These are phyloP conservation scores for Spilosoma lubricipeda DNA, from an alignment of 2,888 invertebrate species.

Conservation along the genomic window DNA sequence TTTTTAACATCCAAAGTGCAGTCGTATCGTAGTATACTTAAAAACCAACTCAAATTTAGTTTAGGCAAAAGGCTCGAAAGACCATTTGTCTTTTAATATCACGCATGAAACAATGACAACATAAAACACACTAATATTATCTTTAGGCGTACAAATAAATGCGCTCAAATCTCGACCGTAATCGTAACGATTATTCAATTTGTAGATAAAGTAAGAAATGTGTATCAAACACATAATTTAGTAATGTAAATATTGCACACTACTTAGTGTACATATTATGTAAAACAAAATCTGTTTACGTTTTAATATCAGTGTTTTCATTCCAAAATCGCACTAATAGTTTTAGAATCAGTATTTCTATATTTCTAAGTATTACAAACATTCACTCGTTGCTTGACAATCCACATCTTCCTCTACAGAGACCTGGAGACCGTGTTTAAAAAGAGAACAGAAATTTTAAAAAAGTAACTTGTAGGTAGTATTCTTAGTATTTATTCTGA, in stretches of 20 bases:
- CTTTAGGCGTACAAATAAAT: not conserved
- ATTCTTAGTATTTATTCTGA: too few species aligned
- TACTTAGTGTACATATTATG: not conserved
- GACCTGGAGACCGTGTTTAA: too few species aligned
- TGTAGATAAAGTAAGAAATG: not conserved
- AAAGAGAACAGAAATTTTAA: too few species aligned
- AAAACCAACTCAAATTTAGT: too few species aligned
- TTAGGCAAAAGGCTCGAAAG: too few species aligned
- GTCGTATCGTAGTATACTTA: too few species aligned
- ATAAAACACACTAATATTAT: not conserved
- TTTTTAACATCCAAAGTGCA: too few species aligned
- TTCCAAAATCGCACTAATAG: not conserved
- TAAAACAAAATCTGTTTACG: not conserved
- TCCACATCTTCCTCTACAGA: too few species aligned
- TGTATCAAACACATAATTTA: not conserved
- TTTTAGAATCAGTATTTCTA: not conserved
- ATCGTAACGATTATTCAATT: not conserved
- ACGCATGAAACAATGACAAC: not conserved
- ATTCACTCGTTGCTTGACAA: not conserved
- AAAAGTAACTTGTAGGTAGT: too few species aligned
- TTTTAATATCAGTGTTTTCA: not conserved
- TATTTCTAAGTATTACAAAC: not conserved
- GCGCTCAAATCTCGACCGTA: not conserved
- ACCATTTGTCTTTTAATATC: not conserved
- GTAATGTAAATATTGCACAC: not conserved